Conservation (phyloP, 2,888 invertebrate species). For the Ellobium chinense region DNA sequence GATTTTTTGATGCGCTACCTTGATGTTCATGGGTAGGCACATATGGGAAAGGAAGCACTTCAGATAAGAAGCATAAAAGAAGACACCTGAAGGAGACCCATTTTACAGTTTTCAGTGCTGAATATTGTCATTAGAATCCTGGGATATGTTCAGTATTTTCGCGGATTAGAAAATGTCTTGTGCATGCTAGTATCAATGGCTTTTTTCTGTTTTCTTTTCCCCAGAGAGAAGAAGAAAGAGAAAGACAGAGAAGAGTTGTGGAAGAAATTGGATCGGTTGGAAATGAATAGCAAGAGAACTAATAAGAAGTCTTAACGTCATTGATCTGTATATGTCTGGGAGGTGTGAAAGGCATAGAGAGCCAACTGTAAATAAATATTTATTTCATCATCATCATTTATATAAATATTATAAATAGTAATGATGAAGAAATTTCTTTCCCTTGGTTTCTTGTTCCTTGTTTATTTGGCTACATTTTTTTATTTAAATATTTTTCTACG, state of each 20-base stretch:
- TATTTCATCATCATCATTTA: slow-evolving; percentile 43
- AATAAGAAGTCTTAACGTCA: slow-evolving; percentile 52
- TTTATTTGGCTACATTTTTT: background rate
- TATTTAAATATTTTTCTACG: background rate
- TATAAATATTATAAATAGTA: slow-evolving; percentile 43
- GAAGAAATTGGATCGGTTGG: slow-evolving; percentile 81
- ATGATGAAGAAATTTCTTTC: slow-evolving; percentile 10
- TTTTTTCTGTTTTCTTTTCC: background rate
- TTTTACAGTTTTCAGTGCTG: no score
- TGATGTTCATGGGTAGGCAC: no score
- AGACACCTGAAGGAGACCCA: no score
- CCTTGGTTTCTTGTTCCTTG: background rate
- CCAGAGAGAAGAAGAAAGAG: slow-evolving; percentile 95
- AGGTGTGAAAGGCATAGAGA: slow-evolving; percentile 39
- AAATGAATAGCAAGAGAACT: slow-evolving; percentile 70
- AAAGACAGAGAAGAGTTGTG: slow-evolving; percentile 98
- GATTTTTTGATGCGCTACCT: no score
- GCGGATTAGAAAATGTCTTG: no score
- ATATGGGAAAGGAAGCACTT: no score
- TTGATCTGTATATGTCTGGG: slow-evolving; percentile 38
- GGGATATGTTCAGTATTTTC: no score
- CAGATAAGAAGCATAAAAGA: no score
- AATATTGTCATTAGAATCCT: no score
- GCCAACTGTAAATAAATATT: slow-evolving; percentile 45
- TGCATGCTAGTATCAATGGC: no score